phyloP scores from a whole-genome alignment of 2,113 vertebrate species.

The Microtus oregoni region DNA sequence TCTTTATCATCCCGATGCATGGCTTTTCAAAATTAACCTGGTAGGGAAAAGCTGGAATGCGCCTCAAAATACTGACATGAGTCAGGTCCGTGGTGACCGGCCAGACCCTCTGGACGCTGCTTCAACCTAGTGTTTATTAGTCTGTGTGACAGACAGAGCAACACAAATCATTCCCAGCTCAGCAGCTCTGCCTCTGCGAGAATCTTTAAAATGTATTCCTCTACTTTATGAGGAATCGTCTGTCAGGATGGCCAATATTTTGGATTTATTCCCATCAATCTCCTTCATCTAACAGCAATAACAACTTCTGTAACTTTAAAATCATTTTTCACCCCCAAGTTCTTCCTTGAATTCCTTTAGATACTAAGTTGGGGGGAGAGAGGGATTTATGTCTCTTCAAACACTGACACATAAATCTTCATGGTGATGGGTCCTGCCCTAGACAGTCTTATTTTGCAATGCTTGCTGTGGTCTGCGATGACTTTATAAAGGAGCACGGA shows the following conservation, averaged over 20 bases:
- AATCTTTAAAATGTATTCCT: neutral
- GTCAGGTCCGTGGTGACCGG: neutral
- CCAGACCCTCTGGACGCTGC: neutral
- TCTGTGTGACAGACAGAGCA: neutral
- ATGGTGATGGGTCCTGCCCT: neutral
- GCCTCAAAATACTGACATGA: neutral
- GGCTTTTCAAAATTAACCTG: slow-evolving; percentile 44
- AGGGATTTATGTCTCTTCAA: neutral
- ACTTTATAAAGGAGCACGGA: neutral
- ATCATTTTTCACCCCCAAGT: neutral
- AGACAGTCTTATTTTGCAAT: neutral
- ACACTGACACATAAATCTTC: neutral
- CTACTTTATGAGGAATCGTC: neutral
- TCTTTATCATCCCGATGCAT: neutral
- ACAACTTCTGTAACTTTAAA: neutral
- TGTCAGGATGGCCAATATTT: neutral
- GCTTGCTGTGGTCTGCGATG: neutral
- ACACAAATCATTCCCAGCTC: neutral
- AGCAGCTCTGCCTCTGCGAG: neutral
- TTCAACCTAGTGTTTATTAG: neutral
- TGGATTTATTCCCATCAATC: neutral
- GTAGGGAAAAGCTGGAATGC: neutral
- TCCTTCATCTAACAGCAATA: neutral
- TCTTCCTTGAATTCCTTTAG: slow-evolving; percentile 26
- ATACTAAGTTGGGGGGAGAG: neutral